Evolutionary conservation across 2,797 vertebrate genomes (phyloP).

Genomic region (Gobionotothen gibberifrons): DNA sequence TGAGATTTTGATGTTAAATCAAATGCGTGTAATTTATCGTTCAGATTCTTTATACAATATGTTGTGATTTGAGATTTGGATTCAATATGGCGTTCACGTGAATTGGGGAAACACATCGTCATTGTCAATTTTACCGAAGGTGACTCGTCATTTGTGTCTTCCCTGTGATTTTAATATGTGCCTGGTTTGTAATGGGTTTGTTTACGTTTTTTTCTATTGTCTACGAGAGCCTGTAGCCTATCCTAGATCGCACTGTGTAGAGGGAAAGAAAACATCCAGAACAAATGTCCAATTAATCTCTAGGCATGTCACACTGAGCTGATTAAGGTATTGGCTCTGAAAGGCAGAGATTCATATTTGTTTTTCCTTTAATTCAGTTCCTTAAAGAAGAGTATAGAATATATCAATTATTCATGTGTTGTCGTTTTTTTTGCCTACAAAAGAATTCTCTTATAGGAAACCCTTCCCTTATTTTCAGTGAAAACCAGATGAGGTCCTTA

Average conservation of each 20-base stretch:
- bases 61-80: too few species aligned
- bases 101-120: too few species aligned
- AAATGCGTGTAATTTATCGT: too few species aligned
- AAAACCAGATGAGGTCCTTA: slow-evolving; percentile 30
- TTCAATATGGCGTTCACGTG: too few species aligned
- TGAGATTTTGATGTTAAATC: too few species aligned
- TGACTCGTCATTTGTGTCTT: too few species aligned
- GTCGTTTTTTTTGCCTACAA: slow-evolving; percentile 10
- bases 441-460: slow-evolving; percentile 10
- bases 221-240: neutral
- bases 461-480: slow-evolving; percentile 24
- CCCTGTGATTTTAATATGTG: too few species aligned
- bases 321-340: slow-evolving; percentile 20
- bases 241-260: neutral
- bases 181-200: too few species aligned
- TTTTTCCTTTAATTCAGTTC: neutral
- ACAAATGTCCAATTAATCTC: slow-evolving; percentile 21
- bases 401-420: neutral
- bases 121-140: too few species aligned
- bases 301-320: slow-evolving; percentile 11
- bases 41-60: too few species aligned
- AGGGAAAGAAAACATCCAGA: neutral
- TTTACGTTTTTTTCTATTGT: neutral
- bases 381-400: neutral
- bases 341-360: neutral